phyloP scores from a whole-genome alignment of 1,140 invertebrate species.

The Cotesia vestalis region DNA sequence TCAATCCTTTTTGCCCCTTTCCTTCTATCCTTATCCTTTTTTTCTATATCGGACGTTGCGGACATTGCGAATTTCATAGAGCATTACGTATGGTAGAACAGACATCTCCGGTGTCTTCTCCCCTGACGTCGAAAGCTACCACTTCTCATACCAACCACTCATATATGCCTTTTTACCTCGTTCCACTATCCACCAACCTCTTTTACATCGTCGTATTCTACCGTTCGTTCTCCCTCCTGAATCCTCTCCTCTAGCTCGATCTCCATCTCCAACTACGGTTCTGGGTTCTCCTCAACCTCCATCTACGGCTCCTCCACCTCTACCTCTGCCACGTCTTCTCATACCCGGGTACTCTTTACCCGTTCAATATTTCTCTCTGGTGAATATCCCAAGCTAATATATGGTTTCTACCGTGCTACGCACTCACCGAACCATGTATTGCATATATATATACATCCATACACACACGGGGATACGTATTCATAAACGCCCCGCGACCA shows the following conservation, averaged over 20 bases:
- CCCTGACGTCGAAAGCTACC: too few species aligned
- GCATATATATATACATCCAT: background rate
- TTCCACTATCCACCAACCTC: background rate
- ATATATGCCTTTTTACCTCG: background rate
- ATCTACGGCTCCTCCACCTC: conserved; percentile 25
- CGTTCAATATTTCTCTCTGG: conserved; percentile 63
- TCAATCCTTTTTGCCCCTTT: too few species aligned
- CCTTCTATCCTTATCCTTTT: too few species aligned
- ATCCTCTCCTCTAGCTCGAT: conserved; percentile 35
- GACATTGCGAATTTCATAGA: too few species aligned
- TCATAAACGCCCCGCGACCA: conserved; percentile 47
- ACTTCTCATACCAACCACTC: conserved; percentile 8
- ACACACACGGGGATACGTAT: conserved; percentile 40
- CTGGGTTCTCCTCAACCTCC: conserved; percentile 3
- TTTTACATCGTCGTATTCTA: conserved; percentile 22
- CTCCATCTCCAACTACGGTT: conserved; percentile 36
- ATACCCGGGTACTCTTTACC: conserved; percentile 26
- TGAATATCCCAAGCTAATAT: conserved; percentile 61
- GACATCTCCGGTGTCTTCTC: too few species aligned
- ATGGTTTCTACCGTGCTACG: conserved; percentile 57
- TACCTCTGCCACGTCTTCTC: conserved; percentile 13
- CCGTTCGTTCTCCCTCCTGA: conserved; percentile 21
- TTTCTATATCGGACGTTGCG: too few species aligned
- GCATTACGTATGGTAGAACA: too few species aligned
- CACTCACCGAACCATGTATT: conserved; percentile 40